Evolutionary conservation across 2,797 vertebrate genomes (phyloP).

Genomic region (Anguilla pacifica): DNA sequence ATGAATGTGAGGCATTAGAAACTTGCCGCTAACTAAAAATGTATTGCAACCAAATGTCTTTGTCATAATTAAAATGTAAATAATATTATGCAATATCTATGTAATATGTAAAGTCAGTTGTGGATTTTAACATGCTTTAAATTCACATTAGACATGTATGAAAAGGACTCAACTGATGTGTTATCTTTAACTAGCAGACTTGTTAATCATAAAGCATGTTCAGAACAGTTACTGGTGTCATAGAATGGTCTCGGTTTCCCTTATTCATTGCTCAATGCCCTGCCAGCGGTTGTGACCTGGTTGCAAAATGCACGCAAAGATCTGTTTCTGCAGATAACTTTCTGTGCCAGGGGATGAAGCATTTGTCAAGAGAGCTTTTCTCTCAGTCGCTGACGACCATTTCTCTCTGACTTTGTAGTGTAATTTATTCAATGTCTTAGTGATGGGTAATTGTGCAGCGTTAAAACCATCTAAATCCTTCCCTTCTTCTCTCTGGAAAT

Average conservation of each 20-base stretch:
- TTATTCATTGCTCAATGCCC: neutral
- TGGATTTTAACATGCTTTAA: neutral
- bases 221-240: neutral
- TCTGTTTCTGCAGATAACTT: neutral
- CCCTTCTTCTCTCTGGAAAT: neutral
- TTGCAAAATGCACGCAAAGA: neutral
- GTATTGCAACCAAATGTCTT: neutral
- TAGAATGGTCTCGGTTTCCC: neutral
- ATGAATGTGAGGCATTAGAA: neutral
- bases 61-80: neutral
- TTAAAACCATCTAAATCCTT: conserved; percentile 4
- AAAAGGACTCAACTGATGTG: neutral
- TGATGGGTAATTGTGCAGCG: neutral
- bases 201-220: neutral
- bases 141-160: neutral
- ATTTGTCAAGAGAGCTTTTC: conserved; percentile 11
- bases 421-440: neutral
- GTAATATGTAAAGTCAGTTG: no score
- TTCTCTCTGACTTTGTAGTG: neutral
- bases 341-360: neutral
- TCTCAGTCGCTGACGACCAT: neutral
- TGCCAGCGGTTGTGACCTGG: neutral
- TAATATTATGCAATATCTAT: neutral
- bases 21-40: neutral
- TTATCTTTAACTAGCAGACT: neutral